phyloP scores from a whole-genome alignment of 2,888 invertebrate species.

The Desoria tigrina region DNA sequence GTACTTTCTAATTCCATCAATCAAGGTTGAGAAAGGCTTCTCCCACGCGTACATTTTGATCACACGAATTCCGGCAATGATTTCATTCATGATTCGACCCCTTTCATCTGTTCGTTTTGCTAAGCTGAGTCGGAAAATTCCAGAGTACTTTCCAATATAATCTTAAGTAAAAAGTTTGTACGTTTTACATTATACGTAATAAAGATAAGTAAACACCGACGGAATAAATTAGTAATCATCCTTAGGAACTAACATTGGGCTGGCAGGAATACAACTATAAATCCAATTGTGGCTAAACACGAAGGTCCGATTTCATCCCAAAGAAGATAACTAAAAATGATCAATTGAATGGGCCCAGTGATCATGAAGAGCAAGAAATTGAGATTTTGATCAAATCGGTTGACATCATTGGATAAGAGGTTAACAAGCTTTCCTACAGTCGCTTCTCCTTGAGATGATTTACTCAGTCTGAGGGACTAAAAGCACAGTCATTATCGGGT shows the following conservation, averaged over 20 bases:
- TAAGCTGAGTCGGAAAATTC: slow-evolving; percentile 69
- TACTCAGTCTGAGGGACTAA: slow-evolving; percentile 73
- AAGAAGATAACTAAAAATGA: slow-evolving; percentile 77
- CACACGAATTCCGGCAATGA: slow-evolving; percentile 88
- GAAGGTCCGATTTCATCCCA: slow-evolving; percentile 73
- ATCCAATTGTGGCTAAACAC: slow-evolving; percentile 73
- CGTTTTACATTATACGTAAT: too few species aligned
- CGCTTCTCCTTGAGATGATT: slow-evolving; percentile 79
- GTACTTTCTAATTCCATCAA: slow-evolving; percentile 72
- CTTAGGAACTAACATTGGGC: slow-evolving; percentile 68
- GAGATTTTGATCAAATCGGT: slow-evolving; percentile 87
- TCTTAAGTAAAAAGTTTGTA: slow-evolving; percentile 54
- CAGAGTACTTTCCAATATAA: slow-evolving; percentile 59
- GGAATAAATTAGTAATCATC: too few species aligned
- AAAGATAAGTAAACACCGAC: neutral
- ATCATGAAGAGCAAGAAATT: slow-evolving; percentile 85
- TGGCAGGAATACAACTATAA: slow-evolving; percentile 79
- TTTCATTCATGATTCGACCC: slow-evolving; percentile 91
- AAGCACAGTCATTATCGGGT: slow-evolving; percentile 13
- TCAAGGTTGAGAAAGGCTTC: slow-evolving; percentile 79
- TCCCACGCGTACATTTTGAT: slow-evolving; percentile 70
- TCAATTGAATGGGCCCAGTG: slow-evolving; percentile 82
- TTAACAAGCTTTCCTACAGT: slow-evolving; percentile 92
- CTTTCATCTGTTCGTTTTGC: slow-evolving; percentile 85
- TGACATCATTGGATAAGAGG: slow-evolving; percentile 91